Percentiles rank a stretch among this genome's conserved stretches.
These are phyloP conservation scores for Xylophagus ater DNA, from an alignment of 2,888 invertebrate genomes.

Conservation along the genomic window DNA sequence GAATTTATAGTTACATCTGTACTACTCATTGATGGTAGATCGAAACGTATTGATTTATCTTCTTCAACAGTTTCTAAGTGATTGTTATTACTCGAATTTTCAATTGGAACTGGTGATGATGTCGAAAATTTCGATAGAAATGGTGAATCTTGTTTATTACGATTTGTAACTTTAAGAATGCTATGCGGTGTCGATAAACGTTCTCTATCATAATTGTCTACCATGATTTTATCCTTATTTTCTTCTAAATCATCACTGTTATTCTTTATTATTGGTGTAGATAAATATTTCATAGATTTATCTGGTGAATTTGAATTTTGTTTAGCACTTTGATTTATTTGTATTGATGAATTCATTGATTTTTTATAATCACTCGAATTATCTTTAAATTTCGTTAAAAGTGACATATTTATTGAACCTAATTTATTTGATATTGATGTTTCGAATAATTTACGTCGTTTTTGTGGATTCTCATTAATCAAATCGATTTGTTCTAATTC, in stretches of 20 bases:
- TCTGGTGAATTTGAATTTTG: neutral
- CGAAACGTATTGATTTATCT: constrained; percentile 18
- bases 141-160: no score
- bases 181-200: constrained; percentile 13
- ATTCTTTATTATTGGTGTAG: constrained; percentile 17
- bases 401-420: constrained; percentile 9
- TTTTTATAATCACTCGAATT: neutral
- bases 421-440: constrained; percentile 1
- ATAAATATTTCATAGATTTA: constrained; percentile 6
- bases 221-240: constrained; percentile 2
- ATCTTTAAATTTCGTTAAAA: constrained; percentile 13
- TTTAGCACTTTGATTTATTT: no score
- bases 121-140: neutral
- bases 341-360: neutral
- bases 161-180: constrained; percentile 12
- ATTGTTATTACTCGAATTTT: no score
- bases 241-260: constrained; percentile 3
- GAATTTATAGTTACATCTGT: neutral
- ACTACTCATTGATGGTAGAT: constrained; percentile 15
- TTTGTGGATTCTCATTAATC: constrained; percentile 17
- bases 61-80: constrained; percentile 10
- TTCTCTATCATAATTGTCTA: constrained; percentile 4
- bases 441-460: constrained; percentile 17
- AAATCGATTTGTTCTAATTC: constrained; percentile 6
- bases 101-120: constrained; percentile 1